phyloP scores from a whole-genome alignment of 2,113 vertebrate genomes.

The Pseudorhombus dupliciocellatus region DNA sequence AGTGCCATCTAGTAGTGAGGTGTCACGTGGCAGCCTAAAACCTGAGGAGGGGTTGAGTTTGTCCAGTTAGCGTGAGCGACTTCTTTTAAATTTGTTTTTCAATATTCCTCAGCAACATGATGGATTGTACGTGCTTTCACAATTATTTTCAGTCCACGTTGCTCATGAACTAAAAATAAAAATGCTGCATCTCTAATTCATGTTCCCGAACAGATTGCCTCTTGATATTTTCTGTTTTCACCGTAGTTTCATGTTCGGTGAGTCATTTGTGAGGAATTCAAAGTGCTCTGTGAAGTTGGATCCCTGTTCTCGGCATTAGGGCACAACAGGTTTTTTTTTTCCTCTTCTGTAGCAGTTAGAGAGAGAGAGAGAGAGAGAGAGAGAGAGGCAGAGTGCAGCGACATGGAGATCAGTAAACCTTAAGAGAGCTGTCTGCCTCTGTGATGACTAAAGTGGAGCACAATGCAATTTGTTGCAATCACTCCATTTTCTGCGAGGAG shows the following conservation, averaged over 20 bases:
- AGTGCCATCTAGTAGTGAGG: no score
- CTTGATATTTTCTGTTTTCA: not conserved
- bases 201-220: not conserved
- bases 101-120: no score
- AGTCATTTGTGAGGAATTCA: constrained; percentile 1
- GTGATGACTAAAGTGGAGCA: not conserved
- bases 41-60: no score
- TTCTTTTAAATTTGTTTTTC: no score
- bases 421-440: constrained; percentile 3
- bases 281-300: no score
- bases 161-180: not conserved
- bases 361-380: not conserved
- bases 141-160: no score
- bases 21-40: no score
- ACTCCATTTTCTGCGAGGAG: not conserved
- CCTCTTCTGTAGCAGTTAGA: not conserved
- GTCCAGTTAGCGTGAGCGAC: no score
- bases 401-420: constrained; percentile 1
- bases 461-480: not conserved
- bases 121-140: no score
- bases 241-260: not conserved
- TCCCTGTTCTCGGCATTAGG: not conserved
- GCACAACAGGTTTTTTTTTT: not conserved
- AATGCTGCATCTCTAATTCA: not conserved
- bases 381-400: not conserved